These are phyloP conservation scores for Pelodytes ibericus DNA, from an alignment of 2,797 vertebrate species.

Conservation along the genomic window DNA sequence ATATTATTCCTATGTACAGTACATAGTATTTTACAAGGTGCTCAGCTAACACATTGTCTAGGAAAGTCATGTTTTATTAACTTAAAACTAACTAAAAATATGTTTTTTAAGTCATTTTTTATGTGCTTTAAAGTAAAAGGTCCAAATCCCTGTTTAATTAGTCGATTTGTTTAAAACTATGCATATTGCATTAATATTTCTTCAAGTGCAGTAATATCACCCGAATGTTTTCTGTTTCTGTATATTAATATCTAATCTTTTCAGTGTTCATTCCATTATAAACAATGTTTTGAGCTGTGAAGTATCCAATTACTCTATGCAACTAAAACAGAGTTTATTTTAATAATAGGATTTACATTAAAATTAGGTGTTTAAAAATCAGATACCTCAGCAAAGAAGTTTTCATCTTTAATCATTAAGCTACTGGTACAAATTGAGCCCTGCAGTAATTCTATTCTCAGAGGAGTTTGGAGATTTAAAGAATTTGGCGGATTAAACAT, in stretches of 20 bases:
- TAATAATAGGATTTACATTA: slow-evolving; percentile 82
- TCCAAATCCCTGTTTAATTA: slow-evolving; percentile 1
- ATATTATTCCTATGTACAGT: too few relatives aligned
- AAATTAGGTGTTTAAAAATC: slow-evolving; percentile 79
- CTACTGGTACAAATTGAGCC: slow-evolving; percentile 81
- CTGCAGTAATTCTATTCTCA: slow-evolving; percentile 79
- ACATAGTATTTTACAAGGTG: too few relatives aligned
- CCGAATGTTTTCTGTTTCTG: neutral
- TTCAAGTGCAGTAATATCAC: neutral
- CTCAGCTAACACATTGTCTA: too few relatives aligned
- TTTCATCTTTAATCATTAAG: slow-evolving; percentile 85
- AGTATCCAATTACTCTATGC: slow-evolving; percentile 77
- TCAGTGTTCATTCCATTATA: slow-evolving; percentile 59
- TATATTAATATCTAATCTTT: slow-evolving; percentile 7
- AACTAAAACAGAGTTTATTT: slow-evolving; percentile 77
- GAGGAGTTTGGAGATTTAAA: slow-evolving; percentile 77
- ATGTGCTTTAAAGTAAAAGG: neutral
- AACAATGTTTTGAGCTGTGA: slow-evolving; percentile 66
- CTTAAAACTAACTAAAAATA: neutral
- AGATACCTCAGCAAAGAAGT: slow-evolving; percentile 79
- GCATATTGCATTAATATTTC: neutral
- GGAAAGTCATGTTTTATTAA: neutral
- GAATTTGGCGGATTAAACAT: slow-evolving; percentile 80
- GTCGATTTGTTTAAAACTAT: neutral
- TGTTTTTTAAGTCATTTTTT: neutral